phyloP scores from a whole-genome alignment of 1,140 invertebrate genomes.

The Caenorhabditis elegans region DNA sequence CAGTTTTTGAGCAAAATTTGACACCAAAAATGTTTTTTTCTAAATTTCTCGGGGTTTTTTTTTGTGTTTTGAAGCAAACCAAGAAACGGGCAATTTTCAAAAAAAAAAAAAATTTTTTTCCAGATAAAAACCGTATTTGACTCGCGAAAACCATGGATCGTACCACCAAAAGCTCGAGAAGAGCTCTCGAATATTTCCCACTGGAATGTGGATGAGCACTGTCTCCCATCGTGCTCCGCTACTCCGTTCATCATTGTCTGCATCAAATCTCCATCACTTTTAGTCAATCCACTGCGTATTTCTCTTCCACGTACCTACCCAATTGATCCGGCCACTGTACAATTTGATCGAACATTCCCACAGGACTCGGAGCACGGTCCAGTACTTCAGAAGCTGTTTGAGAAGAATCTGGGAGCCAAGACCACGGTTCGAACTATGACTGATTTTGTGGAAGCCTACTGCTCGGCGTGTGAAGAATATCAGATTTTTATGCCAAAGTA shows the following conservation, averaged over 20 bases:
- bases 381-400: background rate
- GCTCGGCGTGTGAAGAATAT: background rate
- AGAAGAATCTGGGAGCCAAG: background rate
- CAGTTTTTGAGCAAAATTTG: too few species aligned
- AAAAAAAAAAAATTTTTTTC: too few species aligned
- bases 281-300: background rate
- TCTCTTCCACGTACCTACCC: background rate
- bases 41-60: too few species aligned
- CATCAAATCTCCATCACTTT: background rate
- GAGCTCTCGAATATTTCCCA: background rate
- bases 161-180: background rate
- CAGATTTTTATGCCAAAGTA: background rate
- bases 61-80: too few species aligned
- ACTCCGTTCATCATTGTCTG: background rate
- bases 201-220: background rate
- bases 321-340: background rate
- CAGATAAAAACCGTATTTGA: slow-evolving; percentile 5
- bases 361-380: background rate
- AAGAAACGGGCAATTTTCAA: too few species aligned
- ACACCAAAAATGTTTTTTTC: too few species aligned
- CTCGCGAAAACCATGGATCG: background rate
- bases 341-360: background rate
- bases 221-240: background rate
- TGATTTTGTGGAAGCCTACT: background rate
- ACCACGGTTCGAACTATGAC: background rate